Conservation (phyloP, 2,113 vertebrate species). For the Cyphomyrus discorhynchus region DNA sequence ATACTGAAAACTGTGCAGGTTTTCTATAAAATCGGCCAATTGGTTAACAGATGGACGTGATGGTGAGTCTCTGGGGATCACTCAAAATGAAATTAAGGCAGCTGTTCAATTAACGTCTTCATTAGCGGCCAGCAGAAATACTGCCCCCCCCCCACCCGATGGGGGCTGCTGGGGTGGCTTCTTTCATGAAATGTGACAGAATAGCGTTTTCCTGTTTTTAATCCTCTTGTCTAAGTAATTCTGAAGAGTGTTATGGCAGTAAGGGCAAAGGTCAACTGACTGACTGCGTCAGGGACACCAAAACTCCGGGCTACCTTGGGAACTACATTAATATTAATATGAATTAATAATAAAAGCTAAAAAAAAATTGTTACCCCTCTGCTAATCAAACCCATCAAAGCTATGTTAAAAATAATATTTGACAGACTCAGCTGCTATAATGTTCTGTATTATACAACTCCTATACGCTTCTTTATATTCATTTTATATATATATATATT, state of each 20-base stretch:
- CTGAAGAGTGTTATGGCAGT: neutral
- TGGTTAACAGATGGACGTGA: neutral
- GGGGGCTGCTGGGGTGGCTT: neutral
- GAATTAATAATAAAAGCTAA: neutral
- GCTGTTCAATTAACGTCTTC: constrained; percentile 2
- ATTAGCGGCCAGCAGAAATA: neutral
- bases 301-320: neutral
- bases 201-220: neutral
- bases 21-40: neutral
- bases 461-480: neutral
- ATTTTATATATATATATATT: no score
- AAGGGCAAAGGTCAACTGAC: neutral
- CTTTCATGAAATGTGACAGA: neutral
- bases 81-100: neutral
- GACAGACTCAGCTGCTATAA: neutral
- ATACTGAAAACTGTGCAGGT: neutral
- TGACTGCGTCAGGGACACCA: neutral
- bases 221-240: neutral
- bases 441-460: neutral
- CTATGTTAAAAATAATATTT: neutral
- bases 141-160: neutral
- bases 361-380: neutral
- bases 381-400: neutral
- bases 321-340: neutral
- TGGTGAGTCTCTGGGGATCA: neutral